A percentile compares a stretch with the other conserved stretches of the same genome.
Conservation (phyloP, 1,140 invertebrate species). For the Panagrolaimus sp. region DNA sequence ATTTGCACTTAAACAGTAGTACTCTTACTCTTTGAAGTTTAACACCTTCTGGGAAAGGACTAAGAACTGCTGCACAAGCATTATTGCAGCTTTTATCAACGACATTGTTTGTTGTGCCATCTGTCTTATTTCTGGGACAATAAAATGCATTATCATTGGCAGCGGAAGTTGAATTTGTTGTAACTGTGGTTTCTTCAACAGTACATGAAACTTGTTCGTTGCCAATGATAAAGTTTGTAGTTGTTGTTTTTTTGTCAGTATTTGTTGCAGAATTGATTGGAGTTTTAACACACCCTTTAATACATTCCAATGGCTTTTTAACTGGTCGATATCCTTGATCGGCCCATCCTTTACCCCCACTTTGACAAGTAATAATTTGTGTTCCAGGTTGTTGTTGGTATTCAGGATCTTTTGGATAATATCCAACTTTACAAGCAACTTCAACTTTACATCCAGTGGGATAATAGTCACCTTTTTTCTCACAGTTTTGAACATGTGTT, state of each 20-base stretch:
- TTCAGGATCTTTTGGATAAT: constrained; percentile 9
- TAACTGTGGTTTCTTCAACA: not conserved
- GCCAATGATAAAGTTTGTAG: constrained; percentile 2
- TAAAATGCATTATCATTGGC: not conserved
- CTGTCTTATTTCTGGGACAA: not conserved
- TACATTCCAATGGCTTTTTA: constrained; percentile 1
- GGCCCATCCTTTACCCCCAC: not conserved
- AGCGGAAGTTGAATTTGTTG: not conserved
- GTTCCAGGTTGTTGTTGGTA: constrained; percentile 8
- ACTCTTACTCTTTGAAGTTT: not conserved
- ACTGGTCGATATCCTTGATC: constrained; percentile 2
- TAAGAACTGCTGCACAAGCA: constrained; percentile 1
- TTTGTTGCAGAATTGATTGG: not conserved
- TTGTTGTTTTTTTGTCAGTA: not conserved
- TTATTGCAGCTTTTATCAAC: constrained; percentile 15
- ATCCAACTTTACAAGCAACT: constrained; percentile 10
- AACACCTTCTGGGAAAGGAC: constrained; percentile 6
- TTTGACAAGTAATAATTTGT: constrained; percentile 9
- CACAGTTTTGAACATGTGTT: not conserved
- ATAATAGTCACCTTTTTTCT: constrained; percentile 1
- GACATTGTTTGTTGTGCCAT: not conserved
- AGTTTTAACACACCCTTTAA: constrained; percentile 4
- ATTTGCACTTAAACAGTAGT: not conserved
- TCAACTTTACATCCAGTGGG: constrained; percentile 6
- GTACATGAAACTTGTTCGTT: constrained; percentile 6